Evolutionary conservation across 2,797 vertebrate genomes (phyloP).

Genomic region (Myripristis jacobus): DNA sequence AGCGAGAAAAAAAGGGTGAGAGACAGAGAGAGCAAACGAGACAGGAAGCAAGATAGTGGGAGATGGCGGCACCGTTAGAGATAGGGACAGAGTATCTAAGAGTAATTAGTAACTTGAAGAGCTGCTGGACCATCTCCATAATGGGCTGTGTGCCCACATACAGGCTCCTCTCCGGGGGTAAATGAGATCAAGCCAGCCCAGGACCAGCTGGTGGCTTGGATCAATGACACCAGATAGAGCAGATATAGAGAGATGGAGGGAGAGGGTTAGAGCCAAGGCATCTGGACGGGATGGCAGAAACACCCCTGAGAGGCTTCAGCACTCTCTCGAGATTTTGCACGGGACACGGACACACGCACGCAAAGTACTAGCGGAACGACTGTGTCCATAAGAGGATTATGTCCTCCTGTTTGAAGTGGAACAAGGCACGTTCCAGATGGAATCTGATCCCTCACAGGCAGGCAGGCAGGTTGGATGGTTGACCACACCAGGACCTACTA

Average conservation of each 20-base stretch:
- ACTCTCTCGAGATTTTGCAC: conserved; percentile 52
- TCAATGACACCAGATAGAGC: conserved; percentile 74
- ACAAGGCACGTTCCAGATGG: conserved; percentile 75
- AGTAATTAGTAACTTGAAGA: conserved; percentile 82
- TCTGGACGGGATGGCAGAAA: conserved; percentile 70
- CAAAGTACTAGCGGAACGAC: conserved; percentile 61
- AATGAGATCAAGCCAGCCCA: conserved; percentile 79
- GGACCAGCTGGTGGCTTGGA: conserved; percentile 83
- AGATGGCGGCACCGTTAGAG: conserved; percentile 30
- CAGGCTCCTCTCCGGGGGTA: conserved; percentile 72
- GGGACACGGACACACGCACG: conserved; percentile 39
- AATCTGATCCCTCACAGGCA: conserved; percentile 66
- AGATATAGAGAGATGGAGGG: conserved; percentile 47
- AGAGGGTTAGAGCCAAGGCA: conserved; percentile 58
- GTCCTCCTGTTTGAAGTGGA: conserved; percentile 73
- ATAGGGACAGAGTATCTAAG: conserved; percentile 42
- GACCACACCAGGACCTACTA: conserved; percentile 37
- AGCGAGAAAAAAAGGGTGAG: conserved; percentile 4
- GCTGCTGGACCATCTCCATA: conserved; percentile 74
- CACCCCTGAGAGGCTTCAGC: conserved; percentile 31
- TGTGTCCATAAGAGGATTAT: conserved; percentile 82
- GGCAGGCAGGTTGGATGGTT: conserved; percentile 41
- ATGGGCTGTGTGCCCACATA: conserved; percentile 75
- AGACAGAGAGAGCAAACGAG: conserved; percentile 8
- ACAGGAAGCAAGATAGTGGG: conserved; percentile 2